Evolutionary conservation across 2,888 invertebrate species (phyloP), one percentile per base, ranked within the genome.

Genomic region (Caenorhabditis uteleia): DNA sequence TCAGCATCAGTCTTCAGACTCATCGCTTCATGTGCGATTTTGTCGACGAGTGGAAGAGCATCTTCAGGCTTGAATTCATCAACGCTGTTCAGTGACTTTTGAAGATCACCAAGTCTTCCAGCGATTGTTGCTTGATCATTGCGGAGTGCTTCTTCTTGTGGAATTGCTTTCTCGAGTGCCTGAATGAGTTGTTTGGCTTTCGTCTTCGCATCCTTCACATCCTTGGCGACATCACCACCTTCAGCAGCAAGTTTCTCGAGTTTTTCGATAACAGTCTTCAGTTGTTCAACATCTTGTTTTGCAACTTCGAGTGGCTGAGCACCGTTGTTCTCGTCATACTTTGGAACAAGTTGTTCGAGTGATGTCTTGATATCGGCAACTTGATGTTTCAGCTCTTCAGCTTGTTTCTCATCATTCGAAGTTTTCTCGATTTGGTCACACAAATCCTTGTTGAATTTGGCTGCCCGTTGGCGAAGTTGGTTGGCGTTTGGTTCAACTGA

Each of bases 341-440:
- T 43, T 12, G 49, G 36, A 16, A 50, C 47, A 49, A 61, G 48
- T 39, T 14, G n/a, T 23, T 58, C 58, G 26, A 68, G 31, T 42
- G 46, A 29, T 14, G 40, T 47, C 27, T 29, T 47, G 20, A 36
- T 43, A 3, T 54, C 61, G 42, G 53, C 38, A 4, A 45, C 27
- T 3, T 36, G 20, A 3, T 27, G 29, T n/a, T 23, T 27, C n/a
- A 54, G 14, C 36, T 51, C 43, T 12, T 39, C 48, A 26, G 31
- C 33, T 29, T 47, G 49, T 46, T 57, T 47, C 39, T 67, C 43
- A 20, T 57, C 61, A 20, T 57, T 62, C 38, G 33, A 12, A 21
- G 45, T 34, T 29, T 55, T 33, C 40, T 50, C 20, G 14, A 57
- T 29, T 21, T 36, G 39, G 8, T 46, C 34, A 16, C 39, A 33